Conservation (phyloP, 2,113 vertebrate species). For the Hylia prasina region DNA sequence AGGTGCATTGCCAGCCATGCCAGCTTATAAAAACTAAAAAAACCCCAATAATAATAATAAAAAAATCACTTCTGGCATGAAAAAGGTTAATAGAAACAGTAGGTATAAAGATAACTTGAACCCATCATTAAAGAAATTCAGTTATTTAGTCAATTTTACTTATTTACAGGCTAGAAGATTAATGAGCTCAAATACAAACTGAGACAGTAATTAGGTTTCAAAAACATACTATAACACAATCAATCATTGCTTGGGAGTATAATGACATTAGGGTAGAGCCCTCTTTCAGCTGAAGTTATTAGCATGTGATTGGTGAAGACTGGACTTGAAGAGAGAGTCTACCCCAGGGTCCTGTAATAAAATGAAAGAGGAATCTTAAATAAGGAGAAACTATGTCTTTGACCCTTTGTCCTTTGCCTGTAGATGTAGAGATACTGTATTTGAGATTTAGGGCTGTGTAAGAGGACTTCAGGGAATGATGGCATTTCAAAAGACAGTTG, state of each 20-base stretch:
- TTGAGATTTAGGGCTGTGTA: conserved; percentile 61
- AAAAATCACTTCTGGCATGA: conserved; percentile 79
- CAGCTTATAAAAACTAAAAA: conserved; percentile 66
- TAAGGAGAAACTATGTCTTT: conserved; percentile 68
- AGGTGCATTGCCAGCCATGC: neutral
- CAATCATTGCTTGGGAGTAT: conserved; percentile 89
- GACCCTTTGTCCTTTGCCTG: conserved; percentile 71
- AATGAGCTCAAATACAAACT: conserved; percentile 89
- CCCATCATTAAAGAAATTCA: conserved; percentile 93
- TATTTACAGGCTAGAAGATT: conserved; percentile 94
- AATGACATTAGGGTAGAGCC: conserved; percentile 82
- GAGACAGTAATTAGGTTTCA: conserved; percentile 97
- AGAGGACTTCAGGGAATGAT: conserved; percentile 64
- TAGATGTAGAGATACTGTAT: conserved; percentile 58
- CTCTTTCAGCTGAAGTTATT: conserved; percentile 82
- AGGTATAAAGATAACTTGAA: conserved; percentile 90
- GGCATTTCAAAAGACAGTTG: conserved; percentile 65
- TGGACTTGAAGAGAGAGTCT: conserved; percentile 67
- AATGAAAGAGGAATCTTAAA: conserved; percentile 70
- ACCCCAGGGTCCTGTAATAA: conserved; percentile 71
- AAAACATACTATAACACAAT: conserved; percentile 94
- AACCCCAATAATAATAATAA: neutral
- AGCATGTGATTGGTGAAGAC: conserved; percentile 77
- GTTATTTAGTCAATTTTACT: conserved; percentile 98
- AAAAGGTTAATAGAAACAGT: conserved; percentile 89